phyloP scores from a whole-genome alignment of 2,888 invertebrate species.

The Rhingia campestris region DNA sequence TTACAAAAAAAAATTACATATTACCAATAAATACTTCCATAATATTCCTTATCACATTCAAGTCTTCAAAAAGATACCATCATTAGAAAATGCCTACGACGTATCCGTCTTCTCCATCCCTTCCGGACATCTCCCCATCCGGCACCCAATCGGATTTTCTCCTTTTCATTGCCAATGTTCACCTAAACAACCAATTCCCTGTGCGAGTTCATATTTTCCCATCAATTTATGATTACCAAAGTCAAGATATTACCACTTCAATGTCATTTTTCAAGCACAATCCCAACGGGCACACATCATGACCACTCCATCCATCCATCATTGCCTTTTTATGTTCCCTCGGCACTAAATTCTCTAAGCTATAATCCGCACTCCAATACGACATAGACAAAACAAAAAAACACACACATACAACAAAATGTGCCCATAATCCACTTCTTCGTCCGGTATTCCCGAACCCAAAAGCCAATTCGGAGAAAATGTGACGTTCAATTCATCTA shows the following conservation, averaged over 20 bases:
- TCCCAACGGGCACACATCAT: constrained; percentile 9
- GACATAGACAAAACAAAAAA: neutral
- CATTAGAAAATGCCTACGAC: no score
- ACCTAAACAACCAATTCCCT: constrained; percentile 10
- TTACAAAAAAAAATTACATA: no score
- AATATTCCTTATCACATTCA: no score
- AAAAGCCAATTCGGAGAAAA: constrained; percentile 4
- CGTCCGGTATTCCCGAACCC: neutral
- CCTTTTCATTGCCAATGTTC: neutral
- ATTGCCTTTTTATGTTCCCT: constrained; percentile 7
- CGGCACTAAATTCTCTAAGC: constrained; percentile 8
- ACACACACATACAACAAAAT: neutral
- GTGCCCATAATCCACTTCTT: neutral
- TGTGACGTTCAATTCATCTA: constrained; percentile 15
- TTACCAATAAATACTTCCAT: no score
- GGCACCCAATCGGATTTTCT: neutral
- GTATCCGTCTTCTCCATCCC: no score
- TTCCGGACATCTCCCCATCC: no score
- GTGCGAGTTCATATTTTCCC: constrained; percentile 11
- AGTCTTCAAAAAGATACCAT: no score
- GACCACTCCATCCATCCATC: constrained; percentile 35
- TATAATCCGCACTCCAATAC: constrained; percentile 1
- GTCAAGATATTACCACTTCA: constrained; percentile 8
- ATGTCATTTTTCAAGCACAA: neutral
- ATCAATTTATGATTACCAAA: constrained; percentile 43